Base-by-base conservation (phyloP, 37 sponge, comb jelly and placozoan genomes). In the Axinella damicornis region DNA sequence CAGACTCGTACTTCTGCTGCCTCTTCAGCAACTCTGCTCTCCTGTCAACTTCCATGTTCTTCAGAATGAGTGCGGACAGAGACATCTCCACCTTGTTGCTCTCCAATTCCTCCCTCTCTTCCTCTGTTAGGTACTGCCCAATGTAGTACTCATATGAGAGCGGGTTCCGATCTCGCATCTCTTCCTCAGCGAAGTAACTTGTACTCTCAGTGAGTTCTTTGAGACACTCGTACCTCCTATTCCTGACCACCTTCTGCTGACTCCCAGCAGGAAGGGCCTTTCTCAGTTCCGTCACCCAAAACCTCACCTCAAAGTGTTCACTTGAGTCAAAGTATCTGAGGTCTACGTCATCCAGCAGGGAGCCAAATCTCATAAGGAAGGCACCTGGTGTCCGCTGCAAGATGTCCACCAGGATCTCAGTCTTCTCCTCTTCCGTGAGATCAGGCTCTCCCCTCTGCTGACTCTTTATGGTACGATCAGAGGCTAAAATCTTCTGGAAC, bases 391-490 rank as follows among this genome's bases (percentile, higher is more conserved):
- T 72, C 16, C 30, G 20, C 4, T 59, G 68, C 24, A 96, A 60
- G 15, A 90, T 1, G 19, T 70, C 46, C 18, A 16, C 17, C 4
- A 96, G 83, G 20, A 28, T 16, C 9, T 53, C 61, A 27, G 83
- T 21, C 69, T 90, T 90, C 73, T 93, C 87, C 33, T 87, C 57
- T 14, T 79, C 38, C 9, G 82, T 84, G 41, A 93, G 79, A 59
- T 96, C 96, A 36, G 88, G 91, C 30, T 96, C 96, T 16, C 80
- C 96, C 59, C 74, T 78, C 66, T 96, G 96, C 67, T 96, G 96
- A 58, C 81, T 93, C 74, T 86, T 81, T 17, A 95, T 86, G 61
- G 40, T 85, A 1, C 31, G 59, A 21, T 61, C 80, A 22, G 95
- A 83, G 22, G 63, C 52, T 22, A 84, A 68, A 25, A 90, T 41